These are phyloP conservation scores for Hippocampus mohnikei DNA, from an alignment of 2,113 vertebrate genomes.

Conservation along the genomic window DNA sequence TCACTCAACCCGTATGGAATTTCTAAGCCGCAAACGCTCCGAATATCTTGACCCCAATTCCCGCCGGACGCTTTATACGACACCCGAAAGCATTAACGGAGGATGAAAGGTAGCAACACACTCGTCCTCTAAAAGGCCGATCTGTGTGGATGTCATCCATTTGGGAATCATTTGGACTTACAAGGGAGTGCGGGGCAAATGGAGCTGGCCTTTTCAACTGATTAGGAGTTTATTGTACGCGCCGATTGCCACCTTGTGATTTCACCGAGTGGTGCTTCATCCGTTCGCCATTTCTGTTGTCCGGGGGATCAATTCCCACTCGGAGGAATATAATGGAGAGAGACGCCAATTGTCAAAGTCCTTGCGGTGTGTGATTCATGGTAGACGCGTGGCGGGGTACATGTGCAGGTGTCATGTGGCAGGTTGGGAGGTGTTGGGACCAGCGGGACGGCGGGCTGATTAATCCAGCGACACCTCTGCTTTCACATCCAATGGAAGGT, in stretches of 20 bases:
- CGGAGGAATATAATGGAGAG: conserved; percentile 8
- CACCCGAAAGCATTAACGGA: conserved; percentile 50
- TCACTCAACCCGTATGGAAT: conserved; percentile 74
- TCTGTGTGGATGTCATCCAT: conserved; percentile 23
- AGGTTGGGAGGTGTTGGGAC: conserved; percentile 53
- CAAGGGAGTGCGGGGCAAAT: conserved; percentile 15
- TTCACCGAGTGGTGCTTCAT: conserved; percentile 32
- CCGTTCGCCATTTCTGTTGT: conserved; percentile 12
- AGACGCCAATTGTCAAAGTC: conserved; percentile 38
- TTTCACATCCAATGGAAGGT: conserved; percentile 41
- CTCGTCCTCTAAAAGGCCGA: conserved; percentile 26
- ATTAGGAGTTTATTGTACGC: conserved; percentile 18
- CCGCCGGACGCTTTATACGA: conserved; percentile 50
- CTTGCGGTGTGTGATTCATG: conserved; percentile 10
- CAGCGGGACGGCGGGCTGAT: conserved; percentile 52
- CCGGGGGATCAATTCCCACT: conserved; percentile 28
- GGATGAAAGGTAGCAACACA: conserved; percentile 23
- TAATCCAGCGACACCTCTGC: conserved; percentile 63
- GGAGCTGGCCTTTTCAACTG: conserved; percentile 1
- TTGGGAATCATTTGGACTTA: conserved; percentile 28
- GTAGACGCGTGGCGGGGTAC: conserved; percentile 39
- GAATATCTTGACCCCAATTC: conserved; percentile 62
- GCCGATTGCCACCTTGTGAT: conserved; percentile 27
- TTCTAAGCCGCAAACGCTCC: conserved; percentile 63
- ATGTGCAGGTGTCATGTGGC: conserved; percentile 44